A percentile compares a stretch with the other conserved stretches of the same genome.
Evolutionary conservation across 2,888 invertebrate species (phyloP).

Genomic region (Trachelus troglodyta): DNA sequence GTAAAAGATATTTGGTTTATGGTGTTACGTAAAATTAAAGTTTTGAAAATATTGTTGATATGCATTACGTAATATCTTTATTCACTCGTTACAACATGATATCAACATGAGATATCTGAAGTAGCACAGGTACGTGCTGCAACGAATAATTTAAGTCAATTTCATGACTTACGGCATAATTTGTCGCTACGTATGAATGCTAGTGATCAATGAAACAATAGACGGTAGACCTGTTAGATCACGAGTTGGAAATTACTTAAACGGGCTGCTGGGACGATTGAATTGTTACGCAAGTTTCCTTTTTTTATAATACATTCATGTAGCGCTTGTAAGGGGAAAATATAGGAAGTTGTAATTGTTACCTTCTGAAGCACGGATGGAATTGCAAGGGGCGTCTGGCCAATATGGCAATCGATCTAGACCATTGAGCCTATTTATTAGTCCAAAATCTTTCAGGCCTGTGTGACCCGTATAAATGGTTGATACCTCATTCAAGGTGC

Average conservation of each 20-base stretch:
- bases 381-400: conserved; percentile 78
- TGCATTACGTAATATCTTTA: neutral
- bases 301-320: neutral
- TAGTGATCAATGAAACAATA: neutral
- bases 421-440: conserved; percentile 81
- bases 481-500: conserved; percentile 82
- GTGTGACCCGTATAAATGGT: conserved; percentile 82
- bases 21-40: neutral
- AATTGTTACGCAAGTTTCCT: neutral
- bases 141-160: neutral
- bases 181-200: neutral
- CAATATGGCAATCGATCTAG: conserved; percentile 81
- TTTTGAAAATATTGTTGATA: neutral
- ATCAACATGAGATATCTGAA: neutral
- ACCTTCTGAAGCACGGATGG: conserved; percentile 68
- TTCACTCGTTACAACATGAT: neutral
- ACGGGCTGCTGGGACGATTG: neutral
- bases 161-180: neutral
- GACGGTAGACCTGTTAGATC: neutral
- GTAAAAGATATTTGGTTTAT: neutral
- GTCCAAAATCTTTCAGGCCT: conserved; percentile 83
- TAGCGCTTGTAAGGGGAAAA: neutral
- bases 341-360: conserved; percentile 15
- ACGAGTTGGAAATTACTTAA: neutral
- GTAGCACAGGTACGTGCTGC: neutral